Evolutionary conservation across 2,113 vertebrate species (phyloP).

Genomic region (Gasterosteus aculeatus): DNA sequence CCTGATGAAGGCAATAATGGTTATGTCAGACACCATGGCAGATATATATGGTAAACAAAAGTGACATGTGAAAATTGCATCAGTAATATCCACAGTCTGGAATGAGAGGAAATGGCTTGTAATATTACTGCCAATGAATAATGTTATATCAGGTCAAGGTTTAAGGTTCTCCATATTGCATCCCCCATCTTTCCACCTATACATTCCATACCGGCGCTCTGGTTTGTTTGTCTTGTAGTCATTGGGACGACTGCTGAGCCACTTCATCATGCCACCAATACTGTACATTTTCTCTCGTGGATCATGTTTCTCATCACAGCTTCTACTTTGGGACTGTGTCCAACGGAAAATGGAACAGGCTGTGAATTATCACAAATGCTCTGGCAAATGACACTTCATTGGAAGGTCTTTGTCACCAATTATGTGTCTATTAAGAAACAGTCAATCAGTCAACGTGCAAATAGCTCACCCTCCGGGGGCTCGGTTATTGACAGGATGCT

Average conservation of each 20-base stretch:
- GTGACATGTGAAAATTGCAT: slow-evolving; percentile 74
- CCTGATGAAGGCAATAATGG: slow-evolving; percentile 55
- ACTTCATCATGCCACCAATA: slow-evolving; percentile 43
- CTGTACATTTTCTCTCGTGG: slow-evolving; percentile 55
- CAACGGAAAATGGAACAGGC: slow-evolving; percentile 82
- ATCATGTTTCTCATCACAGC: slow-evolving; percentile 69
- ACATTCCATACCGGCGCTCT: slow-evolving; percentile 48
- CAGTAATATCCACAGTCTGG: slow-evolving; percentile 67
- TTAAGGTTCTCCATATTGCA: slow-evolving; percentile 66
- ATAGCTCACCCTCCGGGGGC: slow-evolving; percentile 88
- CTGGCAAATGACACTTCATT: slow-evolving; percentile 89
- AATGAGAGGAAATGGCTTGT: slow-evolving; percentile 70
- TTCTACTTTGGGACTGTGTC: slow-evolving; percentile 76
- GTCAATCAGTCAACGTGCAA: slow-evolving; percentile 95
- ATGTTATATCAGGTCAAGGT: slow-evolving; percentile 69
- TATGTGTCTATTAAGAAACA: slow-evolving; percentile 99
- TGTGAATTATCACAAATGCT: slow-evolving; percentile 85
- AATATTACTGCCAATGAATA: slow-evolving; percentile 78
- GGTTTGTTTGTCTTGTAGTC: slow-evolving; percentile 64
- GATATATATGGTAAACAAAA: slow-evolving; percentile 77
- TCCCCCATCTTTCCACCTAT: slow-evolving; percentile 56
- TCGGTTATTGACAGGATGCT: slow-evolving; percentile 88
- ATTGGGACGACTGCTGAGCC: slow-evolving; percentile 49
- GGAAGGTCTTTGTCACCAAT: slow-evolving; percentile 99
- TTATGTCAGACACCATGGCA: slow-evolving; percentile 57